Evolutionary conservation across 2,888 invertebrate species (phyloP).

Genomic region (Erebia palarica): DNA sequence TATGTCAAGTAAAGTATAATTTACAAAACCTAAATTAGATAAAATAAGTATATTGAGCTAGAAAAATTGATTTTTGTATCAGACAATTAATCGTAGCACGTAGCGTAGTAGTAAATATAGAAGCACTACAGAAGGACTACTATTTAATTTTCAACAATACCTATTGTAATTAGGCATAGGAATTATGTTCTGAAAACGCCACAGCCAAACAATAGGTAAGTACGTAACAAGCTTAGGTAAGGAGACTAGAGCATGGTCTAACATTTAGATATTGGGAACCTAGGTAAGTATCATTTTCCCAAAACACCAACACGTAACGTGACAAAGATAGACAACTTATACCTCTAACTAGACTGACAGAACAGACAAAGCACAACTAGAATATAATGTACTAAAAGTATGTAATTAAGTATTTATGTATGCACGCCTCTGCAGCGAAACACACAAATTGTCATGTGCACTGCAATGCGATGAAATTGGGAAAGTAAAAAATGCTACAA

Average conservation of each 20-base stretch:
- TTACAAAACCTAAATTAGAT: no score
- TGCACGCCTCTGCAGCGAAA: constrained; percentile 27
- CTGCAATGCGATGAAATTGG: constrained; percentile 22
- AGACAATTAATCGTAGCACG: neutral
- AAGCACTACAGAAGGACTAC: neutral
- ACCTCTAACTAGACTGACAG: constrained; percentile 1
- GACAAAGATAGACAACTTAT: constrained; percentile 8
- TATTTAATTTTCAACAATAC: neutral
- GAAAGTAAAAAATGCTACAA: neutral
- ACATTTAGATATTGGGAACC: no score
- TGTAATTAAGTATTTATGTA: constrained; percentile 15
- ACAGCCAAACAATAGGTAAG: no score
- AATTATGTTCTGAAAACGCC: no score
- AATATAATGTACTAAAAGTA: constrained; percentile 6
- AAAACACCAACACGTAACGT: neutral
- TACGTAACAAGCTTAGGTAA: neutral
- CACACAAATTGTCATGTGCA: constrained; percentile 21
- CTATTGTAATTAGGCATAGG: neutral
- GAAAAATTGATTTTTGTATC: neutral
- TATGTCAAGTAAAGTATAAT: no score
- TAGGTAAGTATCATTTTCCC: neutral
- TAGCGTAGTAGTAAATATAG: neutral
- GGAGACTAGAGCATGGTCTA: neutral
- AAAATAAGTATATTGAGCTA: no score
- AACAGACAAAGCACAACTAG: constrained; percentile 4